These are phyloP conservation scores for Drosophila kanapiae DNA, from an alignment of 1,140 invertebrate genomes.

Conservation along the genomic window DNA sequence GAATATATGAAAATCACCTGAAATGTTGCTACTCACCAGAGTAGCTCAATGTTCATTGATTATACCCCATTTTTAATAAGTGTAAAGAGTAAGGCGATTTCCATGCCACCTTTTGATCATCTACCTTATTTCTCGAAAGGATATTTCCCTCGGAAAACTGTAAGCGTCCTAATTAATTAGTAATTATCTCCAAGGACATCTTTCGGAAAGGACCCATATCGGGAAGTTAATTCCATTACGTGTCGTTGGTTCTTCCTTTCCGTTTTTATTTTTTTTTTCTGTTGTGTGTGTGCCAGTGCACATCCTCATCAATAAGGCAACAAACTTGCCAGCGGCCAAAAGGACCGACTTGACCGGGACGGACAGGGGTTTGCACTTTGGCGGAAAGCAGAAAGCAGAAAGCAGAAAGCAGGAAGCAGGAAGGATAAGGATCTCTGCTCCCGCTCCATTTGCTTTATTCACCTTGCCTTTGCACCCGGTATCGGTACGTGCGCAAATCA, in stretches of 20 bases:
- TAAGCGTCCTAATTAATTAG: background rate
- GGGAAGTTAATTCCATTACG: background rate
- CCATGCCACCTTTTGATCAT: too few relatives aligned
- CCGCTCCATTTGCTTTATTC: conserved; percentile 63
- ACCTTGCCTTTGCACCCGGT: conserved; percentile 5
- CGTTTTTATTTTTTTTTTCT: background rate
- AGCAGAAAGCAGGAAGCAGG: background rate
- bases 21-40: too few relatives aligned
- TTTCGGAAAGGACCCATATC: background rate
- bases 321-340: conserved; percentile 27
- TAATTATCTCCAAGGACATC: background rate
- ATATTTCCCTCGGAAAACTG: background rate
- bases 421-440: conserved; percentile 36
- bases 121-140: background rate
- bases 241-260: background rate
- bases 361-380: conserved; percentile 54
- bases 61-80: too few relatives aligned
- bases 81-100: too few relatives aligned
- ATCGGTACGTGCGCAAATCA: conserved; percentile 68
- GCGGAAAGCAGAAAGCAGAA: background rate
- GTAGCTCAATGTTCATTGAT: too few relatives aligned
- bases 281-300: conserved; percentile 12
- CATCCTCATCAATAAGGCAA: conserved; percentile 28
- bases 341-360: conserved; percentile 13
- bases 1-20: background rate